phyloP scores from a whole-genome alignment of 2,113 vertebrate genomes.

The Channa maculata region DNA sequence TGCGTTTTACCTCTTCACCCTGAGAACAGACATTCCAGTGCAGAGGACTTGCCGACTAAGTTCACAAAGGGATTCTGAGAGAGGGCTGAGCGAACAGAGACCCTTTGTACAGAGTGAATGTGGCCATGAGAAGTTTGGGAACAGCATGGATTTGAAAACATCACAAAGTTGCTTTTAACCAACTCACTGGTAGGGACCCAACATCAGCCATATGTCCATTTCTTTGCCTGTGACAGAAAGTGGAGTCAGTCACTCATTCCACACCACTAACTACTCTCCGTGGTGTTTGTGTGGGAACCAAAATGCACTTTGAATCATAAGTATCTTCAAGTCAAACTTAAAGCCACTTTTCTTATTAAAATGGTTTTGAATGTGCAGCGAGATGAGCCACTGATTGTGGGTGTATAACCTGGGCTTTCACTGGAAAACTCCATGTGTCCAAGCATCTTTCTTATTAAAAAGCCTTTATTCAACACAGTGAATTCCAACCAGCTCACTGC shows the following conservation, averaged over 20 bases:
- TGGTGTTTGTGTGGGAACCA: conserved; percentile 20
- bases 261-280: conserved; percentile 1
- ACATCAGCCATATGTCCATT: conserved; percentile 36
- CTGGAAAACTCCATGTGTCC: neutral
- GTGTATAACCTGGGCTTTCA: neutral
- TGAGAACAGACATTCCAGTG: conserved; percentile 79
- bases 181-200: conserved; percentile 46
- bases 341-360: neutral
- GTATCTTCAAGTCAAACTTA: conserved; percentile 1
- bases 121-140: conserved; percentile 80
- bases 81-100: conserved; percentile 80
- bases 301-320: neutral
- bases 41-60: conserved; percentile 76
- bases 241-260: neutral
- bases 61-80: conserved; percentile 84
- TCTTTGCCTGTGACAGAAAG: conserved; percentile 39
- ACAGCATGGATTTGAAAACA: conserved; percentile 78
- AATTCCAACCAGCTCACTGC: neutral
- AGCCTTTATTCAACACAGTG: conserved; percentile 4
- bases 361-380: neutral
- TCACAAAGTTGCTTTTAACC: conserved; percentile 76
- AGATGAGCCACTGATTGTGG: neutral
- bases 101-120: conserved; percentile 83
- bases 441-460: neutral
- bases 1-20: conserved; percentile 77